Evolutionary conservation across 2,113 vertebrate species (phyloP), one percentile per base, ranked within the genome.

Genomic region (Charadrius vociferus): DNA sequence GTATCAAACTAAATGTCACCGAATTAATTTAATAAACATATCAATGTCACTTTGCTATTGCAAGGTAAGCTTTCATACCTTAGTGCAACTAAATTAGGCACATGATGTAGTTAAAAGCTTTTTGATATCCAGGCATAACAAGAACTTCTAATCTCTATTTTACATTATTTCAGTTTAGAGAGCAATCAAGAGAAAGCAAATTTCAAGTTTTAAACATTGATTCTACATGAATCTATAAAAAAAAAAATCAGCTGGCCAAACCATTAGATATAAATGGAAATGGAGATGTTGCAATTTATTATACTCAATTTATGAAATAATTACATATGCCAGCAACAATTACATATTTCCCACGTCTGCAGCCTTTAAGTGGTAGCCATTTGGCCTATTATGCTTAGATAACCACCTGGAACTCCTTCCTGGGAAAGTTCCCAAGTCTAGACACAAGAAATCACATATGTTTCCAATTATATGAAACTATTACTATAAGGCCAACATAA

Each of bases 391-490:
- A 88, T 61, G 95, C 95, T 98, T 94, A 97, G 97, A 98, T 97
- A 98, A 98, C 96, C 97, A 98, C 98, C 98, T 98, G 98, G 97
- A 97, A 94, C 78, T 89, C 94, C 97, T 95, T 97, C 97, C 96
- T 96, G 98, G 98, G 98, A 98, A 98, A 96, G 96, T 96, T 96
- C 98, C 95, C 97, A 97, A 98, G 97, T 98, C 98, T 98, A 98
- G 98, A 98, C 98, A 95, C 58, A 72, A 90, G 91, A 93, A 96
- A 85, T 89, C 95, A 96, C 97, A 97, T 96, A 78, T 98, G 98
- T 96, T 98, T 98, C 94, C 92, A 95, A 95, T 98, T 98, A 95
- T 74, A 92, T 95, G 86, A 70, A 96, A 95, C 86, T 88, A 93
- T 97, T 96, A 79, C 88, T 94, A 74, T 82, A 92, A 74, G 95